phyloP scores from a whole-genome alignment of 2,888 invertebrate species.

The Andrena hattorfiana region DNA sequence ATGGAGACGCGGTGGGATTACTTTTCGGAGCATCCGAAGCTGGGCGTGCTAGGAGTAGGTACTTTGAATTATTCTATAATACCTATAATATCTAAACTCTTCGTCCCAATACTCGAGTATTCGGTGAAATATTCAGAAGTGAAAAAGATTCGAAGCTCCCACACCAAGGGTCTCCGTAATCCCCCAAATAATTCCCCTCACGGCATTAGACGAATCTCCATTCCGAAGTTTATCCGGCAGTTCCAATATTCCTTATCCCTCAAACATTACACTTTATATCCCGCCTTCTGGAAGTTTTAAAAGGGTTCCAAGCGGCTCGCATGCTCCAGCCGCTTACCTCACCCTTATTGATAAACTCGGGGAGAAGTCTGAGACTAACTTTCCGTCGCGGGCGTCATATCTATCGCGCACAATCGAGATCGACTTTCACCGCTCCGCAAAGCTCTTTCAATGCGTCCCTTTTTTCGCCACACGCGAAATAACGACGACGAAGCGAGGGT shows the following conservation, averaged over 20 bases:
- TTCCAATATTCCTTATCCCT: conserved; percentile 50
- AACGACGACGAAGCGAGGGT: not conserved
- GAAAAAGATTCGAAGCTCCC: not conserved
- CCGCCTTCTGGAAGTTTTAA: conserved; percentile 57
- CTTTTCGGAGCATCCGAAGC: not conserved
- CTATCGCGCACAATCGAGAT: conserved; percentile 25
- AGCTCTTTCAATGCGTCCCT: not conserved
- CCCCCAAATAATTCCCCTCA: conserved; percentile 11
- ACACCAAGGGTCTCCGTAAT: not conserved
- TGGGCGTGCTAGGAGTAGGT: not conserved
- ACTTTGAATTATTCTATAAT: too few species aligned
- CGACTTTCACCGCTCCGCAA: not conserved
- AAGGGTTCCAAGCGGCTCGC: conserved; percentile 44
- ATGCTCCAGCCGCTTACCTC: conserved; percentile 24
- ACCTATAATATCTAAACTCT: not conserved
- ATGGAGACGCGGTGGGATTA: not conserved
- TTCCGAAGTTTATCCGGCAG: conserved; percentile 41
- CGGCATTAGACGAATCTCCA: conserved; percentile 20
- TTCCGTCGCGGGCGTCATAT: conserved; percentile 33
- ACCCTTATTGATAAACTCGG: conserved; percentile 62
- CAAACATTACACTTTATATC: conserved; percentile 43
- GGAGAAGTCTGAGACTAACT: conserved; percentile 32
- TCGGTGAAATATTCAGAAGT: not conserved
- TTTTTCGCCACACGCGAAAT: not conserved
- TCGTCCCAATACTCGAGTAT: not conserved